These are phyloP conservation scores for Catocala fraxini DNA, from an alignment of 2,888 invertebrate genomes.

Conservation along the genomic window DNA sequence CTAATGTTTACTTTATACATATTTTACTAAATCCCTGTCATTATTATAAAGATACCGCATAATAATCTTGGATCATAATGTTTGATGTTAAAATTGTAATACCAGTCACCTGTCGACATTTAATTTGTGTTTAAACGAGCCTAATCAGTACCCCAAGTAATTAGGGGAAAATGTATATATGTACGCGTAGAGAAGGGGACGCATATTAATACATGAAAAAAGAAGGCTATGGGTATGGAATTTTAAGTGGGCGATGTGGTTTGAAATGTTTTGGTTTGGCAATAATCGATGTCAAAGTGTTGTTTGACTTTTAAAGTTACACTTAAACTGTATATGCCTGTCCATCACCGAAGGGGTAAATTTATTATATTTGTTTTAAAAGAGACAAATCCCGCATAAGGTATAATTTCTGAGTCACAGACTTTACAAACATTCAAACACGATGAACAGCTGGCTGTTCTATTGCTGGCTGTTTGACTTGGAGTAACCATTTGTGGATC, in stretches of 20 bases:
- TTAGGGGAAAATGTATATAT: slow-evolving; percentile 6
- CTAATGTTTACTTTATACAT: background rate
- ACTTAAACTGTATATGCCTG: no score
- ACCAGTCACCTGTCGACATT: slow-evolving; percentile 47
- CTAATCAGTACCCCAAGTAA: slow-evolving; percentile 26
- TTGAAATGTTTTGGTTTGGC: background rate
- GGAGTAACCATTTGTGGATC: no score
- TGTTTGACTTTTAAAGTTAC: no score
- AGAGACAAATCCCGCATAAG: no score
- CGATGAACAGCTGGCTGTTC: no score
- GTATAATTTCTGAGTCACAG: no score
- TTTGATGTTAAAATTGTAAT: slow-evolving; percentile 38
- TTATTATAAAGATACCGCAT: slow-evolving; percentile 2
- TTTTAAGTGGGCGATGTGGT: background rate
- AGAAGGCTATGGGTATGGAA: background rate
- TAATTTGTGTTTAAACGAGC: slow-evolving; percentile 40
- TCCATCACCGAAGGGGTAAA: no score
- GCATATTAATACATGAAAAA: slow-evolving; percentile 40
- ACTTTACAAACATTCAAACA: no score
- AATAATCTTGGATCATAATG: slow-evolving; percentile 18
- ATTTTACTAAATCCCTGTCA: background rate
- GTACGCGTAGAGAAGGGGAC: slow-evolving; percentile 16
- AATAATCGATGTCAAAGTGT: no score
- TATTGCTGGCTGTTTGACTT: no score
- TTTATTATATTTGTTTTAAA: no score